Conservation (phyloP, 2,797 vertebrate species). For the Enteromius viviparus region DNA sequence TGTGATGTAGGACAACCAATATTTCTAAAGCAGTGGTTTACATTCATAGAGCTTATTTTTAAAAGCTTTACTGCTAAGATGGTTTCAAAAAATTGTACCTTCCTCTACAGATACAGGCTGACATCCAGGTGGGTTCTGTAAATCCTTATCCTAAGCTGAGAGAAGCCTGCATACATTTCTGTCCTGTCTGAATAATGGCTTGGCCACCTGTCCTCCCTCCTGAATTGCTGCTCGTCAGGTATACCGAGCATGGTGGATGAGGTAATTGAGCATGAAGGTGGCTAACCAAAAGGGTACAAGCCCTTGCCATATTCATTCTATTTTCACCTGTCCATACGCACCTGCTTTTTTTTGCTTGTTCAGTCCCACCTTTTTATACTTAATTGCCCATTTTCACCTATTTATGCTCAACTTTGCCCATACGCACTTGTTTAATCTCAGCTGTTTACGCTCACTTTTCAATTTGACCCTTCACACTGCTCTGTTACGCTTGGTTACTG, state of each 20-base stretch:
- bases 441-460: not conserved
- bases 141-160: slow-evolving; percentile 51
- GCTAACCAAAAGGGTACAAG: slow-evolving; percentile 70
- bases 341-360: slow-evolving; percentile 25
- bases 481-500: not conserved
- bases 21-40: not conserved
- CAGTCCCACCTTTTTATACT: slow-evolving; percentile 29
- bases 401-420: not conserved
- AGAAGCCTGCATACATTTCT: slow-evolving; percentile 55
- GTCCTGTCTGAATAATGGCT: slow-evolving; percentile 54
- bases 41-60: not conserved
- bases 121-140: slow-evolving; percentile 41
- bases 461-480: not conserved
- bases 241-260: slow-evolving; percentile 65
- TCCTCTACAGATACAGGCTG: slow-evolving; percentile 27
- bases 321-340: slow-evolving; percentile 56
- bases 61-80: slow-evolving; percentile 26
- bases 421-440: slow-evolving; percentile 9
- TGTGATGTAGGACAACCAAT: slow-evolving; percentile 1
- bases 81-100: not conserved
- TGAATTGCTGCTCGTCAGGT: slow-evolving; percentile 68
- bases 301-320: slow-evolving; percentile 59
- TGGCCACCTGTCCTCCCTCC: slow-evolving; percentile 64
- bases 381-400: not conserved
- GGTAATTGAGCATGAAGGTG: slow-evolving; percentile 75